Conservation (phyloP, 2,888 invertebrate genomes). For the Glyphotaelius pellucidus region DNA sequence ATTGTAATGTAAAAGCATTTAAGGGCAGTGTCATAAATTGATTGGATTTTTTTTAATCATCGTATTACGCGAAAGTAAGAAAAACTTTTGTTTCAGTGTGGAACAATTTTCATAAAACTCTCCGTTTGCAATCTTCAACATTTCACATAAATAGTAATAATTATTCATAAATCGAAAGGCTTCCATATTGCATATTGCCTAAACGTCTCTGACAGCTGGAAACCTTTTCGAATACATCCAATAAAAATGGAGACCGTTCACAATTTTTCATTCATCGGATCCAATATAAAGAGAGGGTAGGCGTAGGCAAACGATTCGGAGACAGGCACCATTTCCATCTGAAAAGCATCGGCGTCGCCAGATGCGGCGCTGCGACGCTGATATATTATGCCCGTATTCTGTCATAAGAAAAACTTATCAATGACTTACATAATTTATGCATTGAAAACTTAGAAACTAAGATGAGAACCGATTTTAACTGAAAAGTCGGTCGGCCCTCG, state of each 20-base stretch:
- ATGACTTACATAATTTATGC: conserved; percentile 63
- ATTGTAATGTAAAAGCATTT: too few relatives aligned
- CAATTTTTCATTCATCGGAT: conserved; percentile 30
- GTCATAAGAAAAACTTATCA: conserved; percentile 63
- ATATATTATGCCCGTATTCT: conserved; percentile 42
- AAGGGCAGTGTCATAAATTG: too few relatives aligned
- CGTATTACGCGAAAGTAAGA: too few relatives aligned
- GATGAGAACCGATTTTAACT: conserved; percentile 53
- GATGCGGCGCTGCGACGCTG: conserved; percentile 32
- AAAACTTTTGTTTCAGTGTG: neutral
- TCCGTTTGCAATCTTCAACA: neutral
- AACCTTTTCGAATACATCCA: conserved; percentile 9
- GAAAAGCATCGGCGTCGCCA: conserved; percentile 18
- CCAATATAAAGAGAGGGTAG: neutral
- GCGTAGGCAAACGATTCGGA: neutral
- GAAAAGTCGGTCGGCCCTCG: conserved; percentile 49
- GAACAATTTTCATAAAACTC: neutral
- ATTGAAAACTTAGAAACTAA: conserved; percentile 61
- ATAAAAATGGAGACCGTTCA: conserved; percentile 32
- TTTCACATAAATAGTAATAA: neutral
- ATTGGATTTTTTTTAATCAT: too few relatives aligned
- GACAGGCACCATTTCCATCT: conserved; percentile 47
- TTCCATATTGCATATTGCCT: conserved; percentile 2
- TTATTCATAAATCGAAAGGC: neutral
- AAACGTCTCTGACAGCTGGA: conserved; percentile 3